Evolutionary conservation across 2,113 vertebrate genomes (phyloP).

Genomic region (Macquaria ambigua): DNA sequence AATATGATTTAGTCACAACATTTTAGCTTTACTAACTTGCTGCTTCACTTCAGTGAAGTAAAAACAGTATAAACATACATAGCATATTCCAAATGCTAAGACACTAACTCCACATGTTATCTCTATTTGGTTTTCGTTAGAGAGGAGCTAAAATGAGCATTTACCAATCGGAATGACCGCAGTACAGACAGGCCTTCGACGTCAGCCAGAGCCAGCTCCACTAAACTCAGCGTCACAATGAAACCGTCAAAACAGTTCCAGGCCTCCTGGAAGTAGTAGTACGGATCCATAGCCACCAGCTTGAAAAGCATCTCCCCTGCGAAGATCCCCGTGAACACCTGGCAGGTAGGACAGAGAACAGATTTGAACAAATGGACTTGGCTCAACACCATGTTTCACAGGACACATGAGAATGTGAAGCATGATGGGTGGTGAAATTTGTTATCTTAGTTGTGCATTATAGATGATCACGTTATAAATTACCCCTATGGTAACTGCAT

Average conservation of each 20-base stretch:
- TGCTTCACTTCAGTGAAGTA: neutral
- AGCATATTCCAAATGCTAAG: neutral
- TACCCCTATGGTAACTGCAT: neutral
- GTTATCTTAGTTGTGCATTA: neutral
- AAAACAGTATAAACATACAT: neutral
- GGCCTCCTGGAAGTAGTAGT: conserved; percentile 99
- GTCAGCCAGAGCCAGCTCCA: conserved; percentile 94
- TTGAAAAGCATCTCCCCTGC: conserved; percentile 99
- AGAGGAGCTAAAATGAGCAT: conserved; percentile 6
- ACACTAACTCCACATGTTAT: neutral
- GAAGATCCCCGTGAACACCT: conserved; percentile 99
- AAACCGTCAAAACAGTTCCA: conserved; percentile 99
- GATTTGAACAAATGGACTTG: conserved; percentile 21
- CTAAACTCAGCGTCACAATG: conserved; percentile 97
- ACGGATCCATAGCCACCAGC: conserved; percentile 98
- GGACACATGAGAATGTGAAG: neutral
- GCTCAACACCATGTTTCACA: conserved; percentile 6
- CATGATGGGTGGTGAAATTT: neutral
- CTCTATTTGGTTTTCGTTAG: neutral
- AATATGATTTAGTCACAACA: conserved; percentile 25
- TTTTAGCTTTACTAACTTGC: conserved; percentile 9
- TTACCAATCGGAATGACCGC: conserved; percentile 98
- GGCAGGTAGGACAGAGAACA: conserved; percentile 39
- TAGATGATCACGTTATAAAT: neutral
- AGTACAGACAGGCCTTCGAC: conserved; percentile 97